Evolutionary conservation across 2,113 vertebrate species (phyloP), one percentile per base, ranked within the genome.

Genomic region (Synchiropus splendidus): DNA sequence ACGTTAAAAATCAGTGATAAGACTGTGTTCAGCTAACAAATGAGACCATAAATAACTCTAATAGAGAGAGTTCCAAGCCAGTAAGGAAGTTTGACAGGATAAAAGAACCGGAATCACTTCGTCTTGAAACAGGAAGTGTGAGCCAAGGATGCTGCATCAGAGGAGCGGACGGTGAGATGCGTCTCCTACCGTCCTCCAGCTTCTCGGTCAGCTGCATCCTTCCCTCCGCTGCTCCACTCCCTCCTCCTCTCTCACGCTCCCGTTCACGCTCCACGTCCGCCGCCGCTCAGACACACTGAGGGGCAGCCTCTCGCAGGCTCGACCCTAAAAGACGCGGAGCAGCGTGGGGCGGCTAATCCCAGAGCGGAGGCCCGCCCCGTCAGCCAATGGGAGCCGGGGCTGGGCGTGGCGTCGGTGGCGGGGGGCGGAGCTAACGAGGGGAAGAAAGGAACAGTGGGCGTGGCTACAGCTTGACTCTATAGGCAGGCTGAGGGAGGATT

Each of bases 351-450:
- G 63, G 78, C 69, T 78, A 78, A 83, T 63, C 72, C 76, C 59
- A 39, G 65, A 82, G 65, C 5, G 34, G 78, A 86, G 80, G 79
- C 49, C 30, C 21, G 14, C 45, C 66, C 73, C 42, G 53, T 63
- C 45, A 65, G 68, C 83, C 87, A 88, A 83, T 84, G 72, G 21
- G 2, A 27, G 21, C 21, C 4, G 37, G 54, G n/a, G 0, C 1
- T 36, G 66, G 5, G 5, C 13, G 0, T 4, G 56, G 11, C 4
- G 14, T 30, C 0, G 2, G 47, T 54, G 68, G 70, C 16, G 2
- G 46, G 53, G 72, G 77, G 39, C 2, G 57, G 67, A 53, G 54
- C 64, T 74, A 41, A 41, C 50, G 48, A 9, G 14, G 31, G 58
- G 45, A 34, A 43, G 47, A 27, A 27, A 27, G 21, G 8, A 27